Base-by-base conservation (phyloP, 2,888 invertebrate genomes). In the Stenotaenia linearis region DNA sequence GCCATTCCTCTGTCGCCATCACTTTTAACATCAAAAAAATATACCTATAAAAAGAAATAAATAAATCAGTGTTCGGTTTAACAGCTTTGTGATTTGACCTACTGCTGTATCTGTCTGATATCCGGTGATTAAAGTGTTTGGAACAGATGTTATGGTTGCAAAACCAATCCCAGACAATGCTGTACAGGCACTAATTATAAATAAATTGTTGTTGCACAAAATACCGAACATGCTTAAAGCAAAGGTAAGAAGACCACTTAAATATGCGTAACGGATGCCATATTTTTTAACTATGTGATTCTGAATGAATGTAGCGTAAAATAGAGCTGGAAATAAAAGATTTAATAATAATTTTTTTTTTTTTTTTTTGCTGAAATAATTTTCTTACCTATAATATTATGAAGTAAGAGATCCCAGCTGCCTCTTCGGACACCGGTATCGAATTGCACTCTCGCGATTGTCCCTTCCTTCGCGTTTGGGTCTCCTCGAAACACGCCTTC, bases 401-500 rank as follows among this genome's bases (percentile, higher is more conserved):
- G 85, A 2, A 84, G 81, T 18, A 85, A 82, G n/a, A 85, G 83
- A 2, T 84, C 84, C 83, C 83, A 84, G 21, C 84, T 84, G 7
- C 84, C 85, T 83, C 84, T 84, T 23, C 84, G 80, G 6, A 85
- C 84, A 15, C 85, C 85, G 78, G 83, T 83, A 80, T 85, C 84
- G 80, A 85, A 85, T 12, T 82, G 79, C 32, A 78, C 75, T 45
- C 82, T 82, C 18, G 81, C 82, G 9, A 78, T 30, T 0, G 82
- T 77, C 6, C 80, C 80, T 21, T 80, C 81, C 23, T 74, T 78
- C 32, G 83, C 84, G 79, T 83, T 82, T 0, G 85, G 85, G 74
- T 82, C 80, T 0, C 85, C 85, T 28, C 81, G 82, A 80, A 83
- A 85, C 30, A 85, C 83, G 15, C 83, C 83, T 80, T 84, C 84